Evolutionary conservation across 1,140 invertebrate species (phyloP), one percentile per base, ranked within the genome.

Genomic region (Rhyacophila brunnea): DNA sequence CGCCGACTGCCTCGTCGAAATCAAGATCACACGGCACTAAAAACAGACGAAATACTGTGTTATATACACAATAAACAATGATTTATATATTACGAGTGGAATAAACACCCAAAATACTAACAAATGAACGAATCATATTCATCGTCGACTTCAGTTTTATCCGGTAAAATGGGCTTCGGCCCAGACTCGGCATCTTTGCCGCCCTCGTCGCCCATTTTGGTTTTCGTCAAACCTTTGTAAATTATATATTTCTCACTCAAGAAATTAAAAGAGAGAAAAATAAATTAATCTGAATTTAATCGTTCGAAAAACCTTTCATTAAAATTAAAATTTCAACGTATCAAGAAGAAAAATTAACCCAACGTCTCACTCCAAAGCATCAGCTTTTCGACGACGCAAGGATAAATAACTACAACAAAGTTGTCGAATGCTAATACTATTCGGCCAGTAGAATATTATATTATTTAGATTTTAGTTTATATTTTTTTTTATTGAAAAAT

Each of bases 1-100:
- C 71, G 7, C 67, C 57, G 52, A 82, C 68, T 66, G 77, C 73
- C 28, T 76, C 70, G 50, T 83, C 76, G 65, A 82, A 82, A 60
- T 81, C 78, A 15, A 66, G 58, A 67, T 77, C 73, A 20, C 60
- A 71, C 47, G 75, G 73, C 48, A 71, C 77, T 79, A 66, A 38
- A 70, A 70, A 54, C 47, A 50, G 40, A 50, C 19, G 28, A 18
- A 52, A 53, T 36, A 53, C 4, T 7, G 10, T 3, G 10, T 53
- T 23, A 42, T 44, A 52, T n/a, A 35, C 4, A 40, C 32, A 23
- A 23, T 32, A 14, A 11, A 11, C 15, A 46, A 17, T 45, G n/a
- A 5, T n/a, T 11, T 15, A 18, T 3, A 28, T 28, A 9, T 28
- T 9, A 40, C 38, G 11, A n/a, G 11, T 5, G 11, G 11, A 40